Evolutionary conservation across 2,888 invertebrate genomes (phyloP).

Genomic region (Troglohyphantes excavatus): DNA sequence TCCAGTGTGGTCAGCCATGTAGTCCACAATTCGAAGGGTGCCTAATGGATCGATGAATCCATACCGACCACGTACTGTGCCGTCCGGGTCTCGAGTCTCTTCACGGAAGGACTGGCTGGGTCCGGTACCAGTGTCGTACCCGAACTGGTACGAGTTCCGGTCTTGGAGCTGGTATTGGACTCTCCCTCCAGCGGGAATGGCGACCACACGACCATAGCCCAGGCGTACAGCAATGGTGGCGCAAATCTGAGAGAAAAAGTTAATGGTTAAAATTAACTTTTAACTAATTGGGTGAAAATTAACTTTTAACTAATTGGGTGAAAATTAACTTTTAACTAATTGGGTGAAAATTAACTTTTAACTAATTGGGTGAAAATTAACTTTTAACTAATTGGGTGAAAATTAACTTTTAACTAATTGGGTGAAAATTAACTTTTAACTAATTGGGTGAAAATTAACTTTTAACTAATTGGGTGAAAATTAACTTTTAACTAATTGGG

Average conservation of each 20-base stretch:
- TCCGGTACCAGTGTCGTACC: constrained; percentile 79
- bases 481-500: no score
- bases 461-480: no score
- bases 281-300: no score
- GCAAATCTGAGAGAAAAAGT: constrained; percentile 26
- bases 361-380: no score
- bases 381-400: no score
- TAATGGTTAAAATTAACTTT: no score
- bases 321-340: no score
- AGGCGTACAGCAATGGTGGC: background rate
- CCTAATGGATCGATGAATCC: constrained; percentile 76
- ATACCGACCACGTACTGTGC: constrained; percentile 74
- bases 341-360: no score
- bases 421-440: no score
- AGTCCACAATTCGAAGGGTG: constrained; percentile 74
- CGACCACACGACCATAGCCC: constrained; percentile 67
- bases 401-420: no score
- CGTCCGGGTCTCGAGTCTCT: constrained; percentile 73
- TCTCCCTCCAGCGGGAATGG: constrained; percentile 77
- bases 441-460: no score
- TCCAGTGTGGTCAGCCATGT: constrained; percentile 75
- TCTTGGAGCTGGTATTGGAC: constrained; percentile 71
- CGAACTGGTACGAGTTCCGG: constrained; percentile 73
- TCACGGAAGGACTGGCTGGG: constrained; percentile 78
- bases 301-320: no score